phyloP scores from a whole-genome alignment of 2,113 vertebrate species.

The Rhinolophus ferrumequinum region DNA sequence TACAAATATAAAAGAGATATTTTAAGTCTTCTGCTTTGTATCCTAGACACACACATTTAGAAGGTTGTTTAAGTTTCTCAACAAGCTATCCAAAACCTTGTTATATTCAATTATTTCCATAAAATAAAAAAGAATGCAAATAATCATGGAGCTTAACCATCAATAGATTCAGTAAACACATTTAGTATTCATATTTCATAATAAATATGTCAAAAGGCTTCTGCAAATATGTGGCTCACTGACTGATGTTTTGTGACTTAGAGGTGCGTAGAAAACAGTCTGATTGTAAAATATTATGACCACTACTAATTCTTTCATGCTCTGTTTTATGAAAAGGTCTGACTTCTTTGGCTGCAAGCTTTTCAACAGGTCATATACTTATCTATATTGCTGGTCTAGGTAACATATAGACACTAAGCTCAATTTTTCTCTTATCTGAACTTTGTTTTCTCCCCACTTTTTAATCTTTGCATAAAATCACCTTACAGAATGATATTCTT shows the following conservation, averaged over 20 bases:
- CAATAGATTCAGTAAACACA: constrained; percentile 7
- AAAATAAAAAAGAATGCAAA: background rate
- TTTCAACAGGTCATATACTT: constrained; percentile 79
- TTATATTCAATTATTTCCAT: constrained; percentile 10
- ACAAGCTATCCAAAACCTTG: background rate
- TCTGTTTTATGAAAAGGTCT: constrained; percentile 74
- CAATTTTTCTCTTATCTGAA: constrained; percentile 67
- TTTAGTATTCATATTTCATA: constrained; percentile 37
- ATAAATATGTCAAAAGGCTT: constrained; percentile 71
- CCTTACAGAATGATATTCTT: constrained; percentile 57
- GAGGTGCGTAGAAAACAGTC: constrained; percentile 71
- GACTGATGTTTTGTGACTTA: constrained; percentile 61
- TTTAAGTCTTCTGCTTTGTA: constrained; percentile 17
- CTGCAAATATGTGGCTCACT: constrained; percentile 47
- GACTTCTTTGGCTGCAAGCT: constrained; percentile 74
- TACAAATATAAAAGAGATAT: constrained; percentile 3
- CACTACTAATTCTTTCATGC: constrained; percentile 72
- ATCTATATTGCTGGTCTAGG: constrained; percentile 50
- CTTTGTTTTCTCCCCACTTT: constrained; percentile 30
- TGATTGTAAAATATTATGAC: constrained; percentile 74
- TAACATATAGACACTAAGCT: constrained; percentile 45
- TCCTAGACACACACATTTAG: background rate
- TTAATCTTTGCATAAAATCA: constrained; percentile 76
- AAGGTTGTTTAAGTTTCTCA: background rate
- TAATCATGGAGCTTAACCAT: background rate